Evolutionary conservation across 2,113 vertebrate genomes (phyloP).

Genomic region (Collichthys lucidus): DNA sequence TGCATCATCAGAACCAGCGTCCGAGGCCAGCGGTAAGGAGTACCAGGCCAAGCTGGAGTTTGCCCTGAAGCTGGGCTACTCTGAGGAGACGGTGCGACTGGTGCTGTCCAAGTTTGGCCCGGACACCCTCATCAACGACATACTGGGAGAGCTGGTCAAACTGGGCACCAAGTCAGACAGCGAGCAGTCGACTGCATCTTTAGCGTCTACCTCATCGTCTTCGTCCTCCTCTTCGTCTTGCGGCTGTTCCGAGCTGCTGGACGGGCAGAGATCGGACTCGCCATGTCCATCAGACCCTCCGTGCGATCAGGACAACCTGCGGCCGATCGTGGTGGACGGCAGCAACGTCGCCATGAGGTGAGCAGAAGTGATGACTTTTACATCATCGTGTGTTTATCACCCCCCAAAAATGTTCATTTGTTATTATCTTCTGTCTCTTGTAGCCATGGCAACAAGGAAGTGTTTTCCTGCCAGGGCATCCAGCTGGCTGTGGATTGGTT

Average conservation of each 20-base stretch:
- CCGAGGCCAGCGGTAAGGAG: conserved; percentile 73
- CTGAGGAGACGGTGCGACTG: conserved; percentile 93
- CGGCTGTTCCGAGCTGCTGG: conserved; percentile 85
- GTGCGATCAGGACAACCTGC: conserved; percentile 94
- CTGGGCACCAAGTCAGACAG: conserved; percentile 93
- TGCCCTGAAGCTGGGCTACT: conserved; percentile 96
- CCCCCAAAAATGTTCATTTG: background rate
- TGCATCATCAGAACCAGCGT: background rate
- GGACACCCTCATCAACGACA: conserved; percentile 96
- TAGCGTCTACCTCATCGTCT: conserved; percentile 79
- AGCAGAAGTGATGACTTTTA: conserved; percentile 41
- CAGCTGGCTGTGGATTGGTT: conserved; percentile 98
- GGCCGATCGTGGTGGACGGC: conserved; percentile 94
- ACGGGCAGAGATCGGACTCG: conserved; percentile 89
- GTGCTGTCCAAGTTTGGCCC: conserved; percentile 96
- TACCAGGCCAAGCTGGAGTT: conserved; percentile 98
- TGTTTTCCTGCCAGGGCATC: conserved; percentile 98
- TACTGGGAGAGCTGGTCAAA: conserved; percentile 97
- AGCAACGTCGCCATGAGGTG: conserved; percentile 99
- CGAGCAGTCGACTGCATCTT: conserved; percentile 83
- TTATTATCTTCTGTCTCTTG: conserved; percentile 36
- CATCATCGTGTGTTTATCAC: background rate
- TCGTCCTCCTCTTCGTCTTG: conserved; percentile 82
- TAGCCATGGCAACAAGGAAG: conserved; percentile 99
- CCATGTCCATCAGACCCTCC: conserved; percentile 86